A percentile compares a stretch with the other conserved stretches of the same genome.
phyloP scores from a whole-genome alignment of 2,888 invertebrate species.

The Idaea biselata region DNA sequence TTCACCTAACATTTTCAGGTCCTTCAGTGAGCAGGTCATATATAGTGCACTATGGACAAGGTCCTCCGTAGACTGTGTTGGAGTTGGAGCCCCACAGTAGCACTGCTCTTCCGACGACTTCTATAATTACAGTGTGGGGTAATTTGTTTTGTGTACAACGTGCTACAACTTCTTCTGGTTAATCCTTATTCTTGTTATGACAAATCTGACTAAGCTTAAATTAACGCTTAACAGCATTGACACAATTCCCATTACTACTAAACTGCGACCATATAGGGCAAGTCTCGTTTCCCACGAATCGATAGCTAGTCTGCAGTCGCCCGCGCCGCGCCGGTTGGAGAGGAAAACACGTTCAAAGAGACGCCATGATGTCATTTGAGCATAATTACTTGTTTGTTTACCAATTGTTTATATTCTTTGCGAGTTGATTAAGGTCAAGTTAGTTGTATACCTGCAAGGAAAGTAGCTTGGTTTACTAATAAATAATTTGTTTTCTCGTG shows the following conservation, averaged over 20 bases:
- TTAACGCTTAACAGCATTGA: neutral
- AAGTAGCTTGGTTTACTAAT: no score
- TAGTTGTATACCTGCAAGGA: neutral
- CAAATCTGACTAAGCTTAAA: neutral
- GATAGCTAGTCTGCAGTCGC: neutral
- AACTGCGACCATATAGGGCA: neutral
- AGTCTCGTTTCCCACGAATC: neutral
- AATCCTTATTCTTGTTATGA: neutral
- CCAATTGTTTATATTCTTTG: neutral
- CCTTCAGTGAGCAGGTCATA: no score
- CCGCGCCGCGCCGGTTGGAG: neutral
- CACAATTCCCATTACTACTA: neutral
- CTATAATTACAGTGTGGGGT: no score
- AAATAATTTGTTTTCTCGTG: no score
- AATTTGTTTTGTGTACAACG: no score
- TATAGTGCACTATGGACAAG: no score
- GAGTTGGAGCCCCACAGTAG: no score
- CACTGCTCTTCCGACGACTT: no score
- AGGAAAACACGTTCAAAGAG: neutral
- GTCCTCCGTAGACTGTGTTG: no score
- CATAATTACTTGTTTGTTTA: neutral
- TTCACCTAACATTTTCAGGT: no score
- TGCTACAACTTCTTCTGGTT: no score
- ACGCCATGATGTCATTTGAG: neutral
- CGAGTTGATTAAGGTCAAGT: neutral